A percentile compares a stretch with the other conserved stretches of the same genome.
Conservation (phyloP, 2,888 invertebrate species). For the Kuschelorhynchus macadamiae region DNA sequence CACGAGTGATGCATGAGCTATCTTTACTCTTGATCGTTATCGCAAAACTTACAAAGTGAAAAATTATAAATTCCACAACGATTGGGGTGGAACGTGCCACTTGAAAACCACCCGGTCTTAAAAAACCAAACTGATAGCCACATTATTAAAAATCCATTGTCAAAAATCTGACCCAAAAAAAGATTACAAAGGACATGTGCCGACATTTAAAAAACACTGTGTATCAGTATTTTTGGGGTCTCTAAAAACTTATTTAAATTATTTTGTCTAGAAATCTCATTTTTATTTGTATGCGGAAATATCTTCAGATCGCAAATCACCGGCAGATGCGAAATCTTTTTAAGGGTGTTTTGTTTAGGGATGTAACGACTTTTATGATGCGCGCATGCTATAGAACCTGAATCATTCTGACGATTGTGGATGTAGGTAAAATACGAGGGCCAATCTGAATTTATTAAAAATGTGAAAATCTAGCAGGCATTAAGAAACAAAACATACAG, state of each 20-base stretch:
- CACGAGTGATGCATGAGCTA: too few species aligned
- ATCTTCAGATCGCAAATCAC: conserved; percentile 32
- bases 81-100: conserved; percentile 54
- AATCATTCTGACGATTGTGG: background rate
- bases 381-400: conserved; percentile 5
- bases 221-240: conserved; percentile 22
- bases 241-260: conserved; percentile 37
- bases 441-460: too few species aligned
- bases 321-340: conserved; percentile 31
- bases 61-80: conserved; percentile 18
- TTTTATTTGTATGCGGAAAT: conserved; percentile 23
- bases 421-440: too few species aligned
- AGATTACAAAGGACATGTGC: conserved; percentile 39
- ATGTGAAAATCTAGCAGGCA: too few species aligned
- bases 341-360: conserved; percentile 19
- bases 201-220: conserved; percentile 33
- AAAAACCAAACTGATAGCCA: conserved; percentile 49
- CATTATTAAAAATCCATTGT: conserved; percentile 42
- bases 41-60: conserved; percentile 8
- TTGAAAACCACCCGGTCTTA: conserved; percentile 55
- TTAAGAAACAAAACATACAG: too few species aligned
- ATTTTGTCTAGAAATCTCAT: conserved; percentile 32
- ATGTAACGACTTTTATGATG: conserved; percentile 32
- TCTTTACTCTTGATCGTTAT: too few species aligned
- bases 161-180: conserved; percentile 30